A percentile compares a stretch with the other conserved stretches of the same genome.
Conservation (phyloP, 2,888 invertebrate genomes). For the Dermolepida albohirtum region DNA sequence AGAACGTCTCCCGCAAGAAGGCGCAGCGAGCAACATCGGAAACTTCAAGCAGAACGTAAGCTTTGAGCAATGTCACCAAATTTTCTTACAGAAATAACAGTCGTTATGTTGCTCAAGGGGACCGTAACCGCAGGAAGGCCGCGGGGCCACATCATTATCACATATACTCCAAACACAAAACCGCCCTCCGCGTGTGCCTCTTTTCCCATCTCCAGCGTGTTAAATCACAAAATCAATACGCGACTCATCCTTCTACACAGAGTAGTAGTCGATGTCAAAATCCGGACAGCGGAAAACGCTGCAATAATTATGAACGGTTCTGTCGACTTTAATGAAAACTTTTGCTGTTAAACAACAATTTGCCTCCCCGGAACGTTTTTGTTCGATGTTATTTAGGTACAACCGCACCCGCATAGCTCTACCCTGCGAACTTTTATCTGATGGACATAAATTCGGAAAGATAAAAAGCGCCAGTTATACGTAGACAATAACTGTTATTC, state of each 20-base stretch:
- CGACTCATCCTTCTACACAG: constrained; percentile 12
- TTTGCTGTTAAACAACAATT: constrained; percentile 31
- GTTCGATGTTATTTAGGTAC: constrained; percentile 27
- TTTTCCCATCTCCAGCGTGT: constrained; percentile 5
- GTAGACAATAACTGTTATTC: constrained; percentile 42
- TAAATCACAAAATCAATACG: constrained; percentile 43
- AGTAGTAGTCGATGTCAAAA: constrained; percentile 22
- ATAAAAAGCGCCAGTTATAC: constrained; percentile 41
- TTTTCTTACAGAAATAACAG: constrained; percentile 47
- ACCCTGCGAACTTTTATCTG: constrained; percentile 48
- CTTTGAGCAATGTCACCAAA: constrained; percentile 43
- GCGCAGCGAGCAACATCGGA: no score
- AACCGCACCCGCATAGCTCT: constrained; percentile 9
- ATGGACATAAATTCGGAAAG: constrained; percentile 49
- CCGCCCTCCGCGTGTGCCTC: neutral
- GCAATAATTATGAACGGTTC: constrained; percentile 32
- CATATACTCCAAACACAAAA: constrained; percentile 33
- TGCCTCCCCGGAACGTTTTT: constrained; percentile 14
- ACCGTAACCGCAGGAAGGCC: constrained; percentile 45
- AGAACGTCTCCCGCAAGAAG: constrained; percentile 1
- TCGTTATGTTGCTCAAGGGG: constrained; percentile 49
- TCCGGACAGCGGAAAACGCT: constrained; percentile 14
- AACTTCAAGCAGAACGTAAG: neutral
- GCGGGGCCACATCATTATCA: constrained; percentile 38
- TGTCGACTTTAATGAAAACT: constrained; percentile 27